These are phyloP conservation scores for Latrodectus elegans DNA, from an alignment of 2,888 invertebrate genomes.

Conservation along the genomic window DNA sequence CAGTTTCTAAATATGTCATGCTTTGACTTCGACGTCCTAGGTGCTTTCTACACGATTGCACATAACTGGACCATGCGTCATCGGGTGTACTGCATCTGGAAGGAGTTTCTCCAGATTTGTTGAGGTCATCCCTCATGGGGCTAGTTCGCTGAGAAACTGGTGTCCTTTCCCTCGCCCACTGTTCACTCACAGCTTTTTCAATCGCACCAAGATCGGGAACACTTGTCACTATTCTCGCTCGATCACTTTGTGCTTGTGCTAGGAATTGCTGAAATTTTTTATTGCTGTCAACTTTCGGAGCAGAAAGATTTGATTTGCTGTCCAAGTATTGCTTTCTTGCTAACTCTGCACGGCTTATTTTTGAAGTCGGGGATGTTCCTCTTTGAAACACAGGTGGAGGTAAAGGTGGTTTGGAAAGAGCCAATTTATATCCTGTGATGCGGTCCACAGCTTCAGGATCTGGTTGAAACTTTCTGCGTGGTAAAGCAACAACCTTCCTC, in stretches of 20 bases:
- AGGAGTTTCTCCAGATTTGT: slow-evolving; percentile 5
- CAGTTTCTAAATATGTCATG: slow-evolving; percentile 68
- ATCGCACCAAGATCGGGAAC: slow-evolving; percentile 68
- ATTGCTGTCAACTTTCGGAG: slow-evolving; percentile 31
- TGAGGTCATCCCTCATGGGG: slow-evolving; percentile 35
- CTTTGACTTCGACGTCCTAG: slow-evolving; percentile 71
- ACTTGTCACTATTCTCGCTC: slow-evolving; percentile 66
- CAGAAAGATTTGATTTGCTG: slow-evolving; percentile 16
- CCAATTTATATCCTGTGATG: slow-evolving; percentile 66
- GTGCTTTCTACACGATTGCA: slow-evolving; percentile 72
- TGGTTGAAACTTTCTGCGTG: slow-evolving; percentile 57
- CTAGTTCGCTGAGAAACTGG: slow-evolving; percentile 30
- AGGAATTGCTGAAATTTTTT: slow-evolving; percentile 65
- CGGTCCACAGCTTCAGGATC: slow-evolving; percentile 66
- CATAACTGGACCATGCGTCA: slow-evolving; percentile 63
- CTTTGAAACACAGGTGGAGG: slow-evolving; percentile 36
- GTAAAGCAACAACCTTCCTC: slow-evolving; percentile 27
- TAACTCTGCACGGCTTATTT: slow-evolving; percentile 39
- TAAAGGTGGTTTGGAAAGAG: slow-evolving; percentile 48
- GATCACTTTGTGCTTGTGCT: slow-evolving; percentile 62
- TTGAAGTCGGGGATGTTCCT: not conserved
- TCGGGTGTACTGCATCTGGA: slow-evolving; percentile 61
- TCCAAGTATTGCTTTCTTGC: slow-evolving; percentile 63
- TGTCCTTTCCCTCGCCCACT: slow-evolving; percentile 46
- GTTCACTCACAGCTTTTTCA: slow-evolving; percentile 58